Conservation (phyloP, 2,113 vertebrate genomes). For the Pleuronectes platessa region DNA sequence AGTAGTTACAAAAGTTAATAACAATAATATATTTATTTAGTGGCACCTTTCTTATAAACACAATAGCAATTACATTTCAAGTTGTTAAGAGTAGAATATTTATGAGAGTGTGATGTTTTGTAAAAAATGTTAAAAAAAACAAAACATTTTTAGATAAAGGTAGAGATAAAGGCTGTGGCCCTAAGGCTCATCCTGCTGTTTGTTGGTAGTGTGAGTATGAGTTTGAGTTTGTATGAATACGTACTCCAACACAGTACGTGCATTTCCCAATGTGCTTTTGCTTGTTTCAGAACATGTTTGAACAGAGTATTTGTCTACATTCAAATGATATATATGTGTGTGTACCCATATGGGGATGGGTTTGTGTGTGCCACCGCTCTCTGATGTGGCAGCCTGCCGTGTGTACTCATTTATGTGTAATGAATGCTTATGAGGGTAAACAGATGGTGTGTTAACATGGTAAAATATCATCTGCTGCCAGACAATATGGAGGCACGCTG, state of each 20-base stretch:
- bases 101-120: too few relatives aligned
- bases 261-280: not conserved
- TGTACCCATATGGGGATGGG: conserved; percentile 7
- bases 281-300: conserved; percentile 13
- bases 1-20: too few relatives aligned
- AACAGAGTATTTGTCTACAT: conserved; percentile 7
- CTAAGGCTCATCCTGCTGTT: too few relatives aligned
- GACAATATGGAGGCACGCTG: conserved; percentile 81
- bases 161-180: too few relatives aligned
- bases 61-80: too few relatives aligned
- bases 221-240: not conserved
- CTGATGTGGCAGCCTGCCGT: conserved; percentile 70
- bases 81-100: too few relatives aligned
- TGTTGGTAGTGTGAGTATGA: not conserved
- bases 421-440: conserved; percentile 82
- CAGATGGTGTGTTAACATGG: conserved; percentile 86
- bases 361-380: conserved; percentile 31
- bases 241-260: not conserved
- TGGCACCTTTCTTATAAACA: too few relatives aligned
- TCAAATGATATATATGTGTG: conserved; percentile 10
- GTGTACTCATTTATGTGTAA: conserved; percentile 80
- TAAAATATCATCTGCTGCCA: conserved; percentile 84
- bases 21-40: too few relatives aligned
- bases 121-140: too few relatives aligned
- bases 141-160: too few relatives aligned